These are phyloP conservation scores for Elaphurus davidianus DNA, from an alignment of 2,113 vertebrate species.

Conservation along the genomic window DNA sequence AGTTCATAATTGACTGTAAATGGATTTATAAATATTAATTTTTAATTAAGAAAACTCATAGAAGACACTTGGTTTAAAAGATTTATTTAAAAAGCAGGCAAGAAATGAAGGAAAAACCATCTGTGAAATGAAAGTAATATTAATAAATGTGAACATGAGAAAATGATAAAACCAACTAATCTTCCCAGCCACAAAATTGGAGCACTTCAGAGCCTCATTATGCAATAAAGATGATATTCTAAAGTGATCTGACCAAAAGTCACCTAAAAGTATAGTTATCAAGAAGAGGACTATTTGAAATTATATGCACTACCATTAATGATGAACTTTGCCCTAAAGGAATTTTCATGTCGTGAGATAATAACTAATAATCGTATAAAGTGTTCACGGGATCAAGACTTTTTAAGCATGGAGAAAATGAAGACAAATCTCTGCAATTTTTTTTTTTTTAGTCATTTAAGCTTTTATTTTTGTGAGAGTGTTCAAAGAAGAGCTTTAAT, in stretches of 20 bases:
- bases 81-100: neutral
- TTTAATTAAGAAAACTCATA: neutral
- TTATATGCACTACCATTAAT: neutral
- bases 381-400: neutral
- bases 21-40: neutral
- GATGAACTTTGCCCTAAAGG: neutral
- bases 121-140: neutral
- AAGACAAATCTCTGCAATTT: neutral
- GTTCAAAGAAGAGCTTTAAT: neutral
- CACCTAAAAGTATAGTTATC: neutral
- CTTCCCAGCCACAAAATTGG: neutral
- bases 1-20: neutral
- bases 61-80: neutral
- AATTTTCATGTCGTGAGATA: neutral
- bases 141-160: neutral
- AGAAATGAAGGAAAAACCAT: neutral
- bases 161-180: neutral
- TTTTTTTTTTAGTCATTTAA: neutral
- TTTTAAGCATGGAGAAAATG: neutral
- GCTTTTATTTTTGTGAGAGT: constrained; percentile 8
- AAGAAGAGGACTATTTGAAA: neutral
- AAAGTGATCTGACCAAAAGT: neutral
- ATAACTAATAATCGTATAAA: neutral
- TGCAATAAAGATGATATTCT: neutral
- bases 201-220: neutral